Percentiles rank a stretch among this genome's conserved stretches.
Conservation (phyloP, 1,140 invertebrate genomes). For the Arion vulgaris region DNA sequence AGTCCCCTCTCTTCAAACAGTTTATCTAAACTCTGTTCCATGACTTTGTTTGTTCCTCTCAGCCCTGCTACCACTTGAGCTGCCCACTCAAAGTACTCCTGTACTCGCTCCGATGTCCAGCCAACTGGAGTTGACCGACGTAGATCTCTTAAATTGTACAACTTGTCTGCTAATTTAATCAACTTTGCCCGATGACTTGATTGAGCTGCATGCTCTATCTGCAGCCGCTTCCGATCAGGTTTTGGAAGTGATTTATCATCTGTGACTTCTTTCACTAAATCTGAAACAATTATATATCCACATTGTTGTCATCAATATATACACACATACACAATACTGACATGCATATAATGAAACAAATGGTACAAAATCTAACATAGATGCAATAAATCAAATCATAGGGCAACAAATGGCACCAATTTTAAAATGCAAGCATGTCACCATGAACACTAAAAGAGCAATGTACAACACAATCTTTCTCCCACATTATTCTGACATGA, state of each 20-base stretch:
- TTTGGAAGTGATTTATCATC: slow-evolving; percentile 85
- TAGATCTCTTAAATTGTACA: slow-evolving; percentile 88
- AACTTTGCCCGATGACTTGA: slow-evolving; percentile 81
- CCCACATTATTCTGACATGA: no score
- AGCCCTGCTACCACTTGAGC: slow-evolving; percentile 81
- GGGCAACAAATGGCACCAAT: no score
- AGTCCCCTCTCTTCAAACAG: slow-evolving; percentile 71
- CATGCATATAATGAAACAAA: no score
- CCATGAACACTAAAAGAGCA: no score
- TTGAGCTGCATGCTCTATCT: slow-evolving; percentile 80
- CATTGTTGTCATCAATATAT: not conserved
- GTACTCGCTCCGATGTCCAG: slow-evolving; percentile 79
- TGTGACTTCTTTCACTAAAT: slow-evolving; percentile 74
- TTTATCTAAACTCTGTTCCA: slow-evolving; percentile 80
- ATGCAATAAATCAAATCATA: no score
- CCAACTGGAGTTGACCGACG: slow-evolving; percentile 76
- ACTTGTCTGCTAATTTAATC: slow-evolving; percentile 88
- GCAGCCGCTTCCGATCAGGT: slow-evolving; percentile 79
- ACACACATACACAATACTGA: no score
- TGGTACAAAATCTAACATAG: no score
- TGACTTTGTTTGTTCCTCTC: slow-evolving; percentile 78
- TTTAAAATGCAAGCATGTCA: no score
- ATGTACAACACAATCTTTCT: no score
- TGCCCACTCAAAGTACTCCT: slow-evolving; percentile 84
- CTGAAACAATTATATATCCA: slow-evolving; percentile 48